These are phyloP conservation scores for Iselma pallidipennis DNA, from an alignment of 2,888 invertebrate species.

Conservation along the genomic window DNA sequence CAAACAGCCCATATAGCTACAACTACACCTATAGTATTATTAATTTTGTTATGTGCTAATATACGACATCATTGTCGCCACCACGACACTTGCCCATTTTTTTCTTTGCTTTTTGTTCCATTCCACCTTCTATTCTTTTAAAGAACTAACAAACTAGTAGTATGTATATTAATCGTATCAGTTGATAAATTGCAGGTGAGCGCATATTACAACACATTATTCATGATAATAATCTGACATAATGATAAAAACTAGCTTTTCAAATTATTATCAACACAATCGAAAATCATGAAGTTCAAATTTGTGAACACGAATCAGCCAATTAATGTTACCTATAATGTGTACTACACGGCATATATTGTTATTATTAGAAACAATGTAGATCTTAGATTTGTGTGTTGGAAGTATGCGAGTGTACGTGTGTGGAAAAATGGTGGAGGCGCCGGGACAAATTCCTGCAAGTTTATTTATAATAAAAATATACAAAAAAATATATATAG, in stretches of 20 bases:
- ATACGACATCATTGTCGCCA: not conserved
- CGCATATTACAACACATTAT: not conserved
- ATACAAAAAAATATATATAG: too few species aligned
- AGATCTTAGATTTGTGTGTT: not conserved
- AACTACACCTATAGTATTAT: not conserved
- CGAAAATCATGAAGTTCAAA: not conserved
- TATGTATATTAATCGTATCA: not conserved
- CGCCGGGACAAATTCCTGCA: not conserved
- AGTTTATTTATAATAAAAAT: too few species aligned
- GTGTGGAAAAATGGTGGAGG: not conserved
- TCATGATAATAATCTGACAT: not conserved
- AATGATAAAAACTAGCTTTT: not conserved
- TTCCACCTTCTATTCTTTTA: not conserved
- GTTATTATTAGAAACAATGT: not conserved
- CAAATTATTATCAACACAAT: not conserved
- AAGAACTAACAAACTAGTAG: too few species aligned
- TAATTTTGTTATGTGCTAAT: not conserved
- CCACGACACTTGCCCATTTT: slow-evolving; percentile 1
- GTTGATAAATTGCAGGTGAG: not conserved
- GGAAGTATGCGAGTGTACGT: too few species aligned
- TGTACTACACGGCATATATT: too few species aligned
- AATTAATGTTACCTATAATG: too few species aligned
- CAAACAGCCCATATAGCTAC: not conserved
- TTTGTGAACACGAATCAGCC: not conserved
- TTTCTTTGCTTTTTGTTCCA: too few species aligned